These are phyloP conservation scores for Pseudopodoces humilis DNA, from an alignment of 2,113 vertebrate species.

Conservation along the genomic window DNA sequence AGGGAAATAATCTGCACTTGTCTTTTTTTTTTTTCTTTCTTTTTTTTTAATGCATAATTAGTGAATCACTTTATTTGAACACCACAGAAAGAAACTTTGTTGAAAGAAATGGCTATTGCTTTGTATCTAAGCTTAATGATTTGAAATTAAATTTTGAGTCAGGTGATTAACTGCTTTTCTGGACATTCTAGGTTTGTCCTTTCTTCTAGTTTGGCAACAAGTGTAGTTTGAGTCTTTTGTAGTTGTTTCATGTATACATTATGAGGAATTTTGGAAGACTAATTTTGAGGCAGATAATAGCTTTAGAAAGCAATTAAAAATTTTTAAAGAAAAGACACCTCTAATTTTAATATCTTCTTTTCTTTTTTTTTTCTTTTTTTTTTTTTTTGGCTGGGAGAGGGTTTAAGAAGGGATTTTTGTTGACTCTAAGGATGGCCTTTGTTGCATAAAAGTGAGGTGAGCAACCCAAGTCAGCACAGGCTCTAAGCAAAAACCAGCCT, in stretches of 20 bases:
- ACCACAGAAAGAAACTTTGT: not conserved
- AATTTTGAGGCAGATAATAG: not conserved
- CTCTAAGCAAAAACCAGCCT: not conserved
- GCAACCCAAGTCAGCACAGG: not conserved
- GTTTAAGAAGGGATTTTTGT: not conserved
- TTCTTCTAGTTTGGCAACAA: not conserved
- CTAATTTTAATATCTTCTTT: not conserved
- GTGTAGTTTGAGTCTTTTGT: not conserved
- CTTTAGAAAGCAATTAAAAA: not conserved
- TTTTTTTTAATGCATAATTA: not conserved
- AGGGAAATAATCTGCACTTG: not conserved
- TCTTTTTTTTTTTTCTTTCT: not conserved
- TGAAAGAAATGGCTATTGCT: not conserved
- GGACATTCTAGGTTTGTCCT: not conserved
- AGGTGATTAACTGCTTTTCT: not conserved
- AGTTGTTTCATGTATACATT: fast-evolving
- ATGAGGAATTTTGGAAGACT: not conserved
- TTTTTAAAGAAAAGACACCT: not conserved
- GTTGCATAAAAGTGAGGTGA: not conserved
- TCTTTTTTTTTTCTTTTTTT: no score
- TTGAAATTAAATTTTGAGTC: not conserved
- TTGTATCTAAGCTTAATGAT: not conserved
- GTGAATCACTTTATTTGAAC: not conserved
- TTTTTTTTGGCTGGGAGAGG: no score
- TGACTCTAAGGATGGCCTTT: not conserved